Evolutionary conservation across 2,113 vertebrate species (phyloP), one percentile per base, ranked within the genome.

Genomic region (Jacana jacana): DNA sequence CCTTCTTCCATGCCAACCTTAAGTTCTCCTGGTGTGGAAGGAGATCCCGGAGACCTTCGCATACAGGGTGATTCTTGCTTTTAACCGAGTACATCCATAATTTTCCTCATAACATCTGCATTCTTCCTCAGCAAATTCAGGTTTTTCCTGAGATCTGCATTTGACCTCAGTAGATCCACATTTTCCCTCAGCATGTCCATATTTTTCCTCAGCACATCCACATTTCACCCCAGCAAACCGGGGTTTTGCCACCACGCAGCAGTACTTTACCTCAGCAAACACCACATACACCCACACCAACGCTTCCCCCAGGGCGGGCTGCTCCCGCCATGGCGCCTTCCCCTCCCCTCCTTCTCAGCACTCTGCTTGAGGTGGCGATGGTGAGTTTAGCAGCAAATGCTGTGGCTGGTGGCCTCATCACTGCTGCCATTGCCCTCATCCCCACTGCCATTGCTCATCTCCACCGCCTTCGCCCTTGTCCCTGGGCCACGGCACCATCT

Each of bases 391-490:
- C 71, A 40, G 10, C 10, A 10, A 13, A 10, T 1, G 0, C 87
- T 1, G 1, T 10, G 23, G 19, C 9, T 9, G 55, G 46, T 1
- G 3, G 22, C n/a, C 11, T 5, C 23, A 0, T 37, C 9, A 1
- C 13, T 0, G 2, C 66, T 13, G 0, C 63, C 70, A 10, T n/a
- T 8, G 9, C 52, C 71, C 48, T 86, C 33, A 7, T 4, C 33
- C 35, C 30, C 8, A 10, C 48, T 6, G 16, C 51, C 51, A 52
- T 30, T 30, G 51, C 51, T 17, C 51, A 27, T 52, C 51, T 17
- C 51, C 13, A 13, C 52, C 48, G 3, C 30, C 46, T 15, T 30
- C 31, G 27, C 28, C 39, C 39, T 65, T 31, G 28, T 31, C 13
- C 64, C 30, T 2, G 0, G 25, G 20, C 22, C 33, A 0, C 1